Evolutionary conservation across 2,888 invertebrate genomes (phyloP).

Genomic region (Sphinx pinastri): DNA sequence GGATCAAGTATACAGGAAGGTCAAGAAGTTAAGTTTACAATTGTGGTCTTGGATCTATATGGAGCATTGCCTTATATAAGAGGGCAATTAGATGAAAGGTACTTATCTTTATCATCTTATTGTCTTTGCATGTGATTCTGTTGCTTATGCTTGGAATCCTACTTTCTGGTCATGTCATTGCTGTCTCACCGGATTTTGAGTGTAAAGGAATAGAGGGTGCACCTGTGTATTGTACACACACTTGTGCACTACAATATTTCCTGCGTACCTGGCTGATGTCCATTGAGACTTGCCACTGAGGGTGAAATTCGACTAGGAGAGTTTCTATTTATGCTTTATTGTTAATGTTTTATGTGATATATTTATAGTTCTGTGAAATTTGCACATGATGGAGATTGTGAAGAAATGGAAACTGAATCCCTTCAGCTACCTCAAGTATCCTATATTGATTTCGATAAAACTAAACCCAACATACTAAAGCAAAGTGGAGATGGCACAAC

Average conservation of each 20-base stretch:
- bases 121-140: too few relatives aligned
- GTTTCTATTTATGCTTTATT: too few relatives aligned
- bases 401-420: slow-evolving; percentile 48
- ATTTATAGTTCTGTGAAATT: slow-evolving; percentile 59
- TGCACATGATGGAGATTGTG: slow-evolving; percentile 62
- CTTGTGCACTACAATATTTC: too few relatives aligned
- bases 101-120: slow-evolving; percentile 21
- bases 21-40: slow-evolving; percentile 84
- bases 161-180: too few relatives aligned
- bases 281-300: too few relatives aligned
- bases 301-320: too few relatives aligned
- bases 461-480: slow-evolving; percentile 62
- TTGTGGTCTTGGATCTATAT: slow-evolving; percentile 83
- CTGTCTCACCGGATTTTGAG: too few relatives aligned
- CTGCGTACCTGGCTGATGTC: too few relatives aligned
- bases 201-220: too few relatives aligned
- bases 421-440: slow-evolving; percentile 58
- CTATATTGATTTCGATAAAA: slow-evolving; percentile 76
- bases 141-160: too few relatives aligned
- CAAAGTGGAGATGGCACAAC: slow-evolving; percentile 55
- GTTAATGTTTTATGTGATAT: neutral
- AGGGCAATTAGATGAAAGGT: slow-evolving; percentile 83
- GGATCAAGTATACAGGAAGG: slow-evolving; percentile 83
- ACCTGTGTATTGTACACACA: too few relatives aligned
- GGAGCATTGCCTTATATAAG: slow-evolving; percentile 86